These are phyloP conservation scores for Bujurquina vittata DNA, from an alignment of 2,113 vertebrate genomes.

Conservation along the genomic window DNA sequence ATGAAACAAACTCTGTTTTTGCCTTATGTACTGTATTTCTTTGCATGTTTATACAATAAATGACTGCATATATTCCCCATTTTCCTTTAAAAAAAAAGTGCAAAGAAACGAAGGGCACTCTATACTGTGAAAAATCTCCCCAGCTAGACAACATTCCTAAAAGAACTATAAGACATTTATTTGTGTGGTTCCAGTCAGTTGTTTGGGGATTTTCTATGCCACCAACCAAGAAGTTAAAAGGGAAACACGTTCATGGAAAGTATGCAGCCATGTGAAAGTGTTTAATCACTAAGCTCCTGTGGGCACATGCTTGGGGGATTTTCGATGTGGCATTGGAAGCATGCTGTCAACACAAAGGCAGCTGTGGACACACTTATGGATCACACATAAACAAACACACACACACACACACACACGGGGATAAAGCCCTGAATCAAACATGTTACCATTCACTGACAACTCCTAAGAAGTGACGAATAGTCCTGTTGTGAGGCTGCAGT, in stretches of 20 bases:
- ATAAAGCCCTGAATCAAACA: neutral
- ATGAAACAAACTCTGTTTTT: neutral
- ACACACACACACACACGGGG: neutral
- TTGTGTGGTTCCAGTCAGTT: neutral
- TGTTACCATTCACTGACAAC: neutral
- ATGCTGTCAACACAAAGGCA: slow-evolving; percentile 53
- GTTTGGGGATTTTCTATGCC: slow-evolving; percentile 16
- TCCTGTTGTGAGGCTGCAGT: neutral
- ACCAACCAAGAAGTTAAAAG: slow-evolving; percentile 35
- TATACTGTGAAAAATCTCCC: neutral
- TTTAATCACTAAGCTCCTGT: slow-evolving; percentile 67
- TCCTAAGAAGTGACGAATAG: neutral
- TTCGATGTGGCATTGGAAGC: slow-evolving; percentile 34
- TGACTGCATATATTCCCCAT: neutral
- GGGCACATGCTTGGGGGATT: slow-evolving; percentile 47
- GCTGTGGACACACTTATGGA: slow-evolving; percentile 11
- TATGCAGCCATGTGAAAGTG: slow-evolving; percentile 73
- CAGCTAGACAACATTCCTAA: slow-evolving; percentile 14
- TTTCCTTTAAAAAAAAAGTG: neutral
- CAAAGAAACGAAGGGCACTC: neutral
- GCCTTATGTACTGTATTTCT: neutral
- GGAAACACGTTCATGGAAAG: slow-evolving; percentile 42
- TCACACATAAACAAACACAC: neutral
- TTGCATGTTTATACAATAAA: neutral
- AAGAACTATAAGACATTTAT: slow-evolving; percentile 1